These are phyloP conservation scores for Apus apus DNA, from an alignment of 2,113 vertebrate species.

Conservation along the genomic window DNA sequence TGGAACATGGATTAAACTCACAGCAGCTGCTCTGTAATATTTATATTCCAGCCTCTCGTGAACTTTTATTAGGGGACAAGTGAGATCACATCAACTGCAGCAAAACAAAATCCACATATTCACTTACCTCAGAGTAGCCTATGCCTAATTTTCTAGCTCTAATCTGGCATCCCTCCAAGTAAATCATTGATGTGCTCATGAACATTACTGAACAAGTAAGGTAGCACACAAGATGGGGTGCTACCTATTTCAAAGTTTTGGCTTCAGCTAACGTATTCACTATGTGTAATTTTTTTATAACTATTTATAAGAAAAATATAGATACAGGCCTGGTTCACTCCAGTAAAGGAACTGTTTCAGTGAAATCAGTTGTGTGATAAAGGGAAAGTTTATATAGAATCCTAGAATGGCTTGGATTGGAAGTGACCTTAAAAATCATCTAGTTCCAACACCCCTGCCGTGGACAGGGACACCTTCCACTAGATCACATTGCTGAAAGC, in stretches of 20 bases:
- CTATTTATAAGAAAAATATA: background rate
- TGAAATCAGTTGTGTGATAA: background rate
- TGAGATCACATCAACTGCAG: conserved; percentile 27
- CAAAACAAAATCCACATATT: background rate
- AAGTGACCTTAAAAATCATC: no score
- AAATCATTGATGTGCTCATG: background rate
- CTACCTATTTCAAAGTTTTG: background rate
- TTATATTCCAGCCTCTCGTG: conserved; percentile 30
- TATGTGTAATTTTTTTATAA: background rate
- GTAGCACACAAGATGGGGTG: background rate
- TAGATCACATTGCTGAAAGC: no score
- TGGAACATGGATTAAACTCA: conserved; percentile 16
- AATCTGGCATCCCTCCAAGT: background rate
- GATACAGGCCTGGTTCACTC: background rate
- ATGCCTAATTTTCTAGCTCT: background rate
- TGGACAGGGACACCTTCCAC: no score
- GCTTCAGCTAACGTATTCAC: background rate
- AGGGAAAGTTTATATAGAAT: background rate
- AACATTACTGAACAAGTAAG: background rate
- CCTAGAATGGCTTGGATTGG: no score
- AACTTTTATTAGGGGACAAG: conserved; percentile 45
- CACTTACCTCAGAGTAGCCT: conserved; percentile 1
- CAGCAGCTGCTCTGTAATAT: conserved; percentile 37
- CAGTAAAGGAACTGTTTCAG: background rate
- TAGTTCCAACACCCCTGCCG: no score